Base-by-base conservation (phyloP, 1,140 invertebrate genomes). In the Macrobrachium rosenbergii region DNA sequence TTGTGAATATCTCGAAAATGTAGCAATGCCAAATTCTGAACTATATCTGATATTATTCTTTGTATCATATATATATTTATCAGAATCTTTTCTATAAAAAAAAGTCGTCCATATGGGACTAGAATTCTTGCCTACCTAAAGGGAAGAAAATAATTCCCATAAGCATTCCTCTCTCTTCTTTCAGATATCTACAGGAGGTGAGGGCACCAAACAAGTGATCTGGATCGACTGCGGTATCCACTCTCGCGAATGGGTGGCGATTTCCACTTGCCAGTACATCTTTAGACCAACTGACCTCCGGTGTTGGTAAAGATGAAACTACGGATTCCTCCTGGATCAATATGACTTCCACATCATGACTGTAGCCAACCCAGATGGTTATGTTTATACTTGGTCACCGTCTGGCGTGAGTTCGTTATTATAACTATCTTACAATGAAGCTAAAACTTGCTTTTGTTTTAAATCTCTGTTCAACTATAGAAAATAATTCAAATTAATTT, bases 181-280 rank as follows among this genome's bases (percentile, higher is more conserved):
- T 37, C n/a, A 19, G n/a, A 17, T 77, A 3, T 84, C 82, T n/a
- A 77, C 75, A 45, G 90, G 89, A 16, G 45, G 82, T 52, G 60
- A 37, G 28, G 28, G 67, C 63, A 89, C 89, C 17, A 91, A 91
- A 77, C 89, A 89, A 8, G 90, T 90, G 0, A 90, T 93, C 60
- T 93, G 91, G 90, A 91, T 93, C 62, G 92, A 93, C 75, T 91
- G 91, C 43, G 91, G 91, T 2, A 91, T 92, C 28, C 97, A 98
- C 90, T 97, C 97, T 0, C 92, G 97, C 59, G 97, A 99, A 93
- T 99, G 97, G 97, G 97, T 98, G 87, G 95, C 96, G 72, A 95
- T 96, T 2, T 96, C 97, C 0, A 95, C 96, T 0, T 95, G 96
- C 14, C 95, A 96, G 21, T 98, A 95, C 91, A 95, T 98, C 43